Base-by-base conservation (phyloP, 2,888 invertebrate species). In the Eurois occulta region DNA sequence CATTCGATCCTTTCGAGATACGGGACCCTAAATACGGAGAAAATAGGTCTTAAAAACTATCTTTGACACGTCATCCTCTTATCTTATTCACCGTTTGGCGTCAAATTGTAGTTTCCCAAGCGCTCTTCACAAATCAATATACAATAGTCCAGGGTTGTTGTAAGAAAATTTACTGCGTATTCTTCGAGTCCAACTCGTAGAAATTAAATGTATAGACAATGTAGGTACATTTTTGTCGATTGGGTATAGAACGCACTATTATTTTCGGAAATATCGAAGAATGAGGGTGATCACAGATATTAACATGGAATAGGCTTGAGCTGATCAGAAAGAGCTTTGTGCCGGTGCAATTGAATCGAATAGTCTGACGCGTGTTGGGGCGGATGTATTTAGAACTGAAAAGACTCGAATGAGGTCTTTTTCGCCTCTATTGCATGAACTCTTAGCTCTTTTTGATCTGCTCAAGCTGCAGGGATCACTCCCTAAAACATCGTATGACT, bases 61-160 rank as follows among this genome's bases (percentile, higher is more conserved):
- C 21, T 43, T 78, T 35, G n/a, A n/a, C 41, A 21, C 8, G 41
- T 16, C 24, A n/a, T 65, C 41, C 32, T 55, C 8, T 16, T 41
- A 13, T 41, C 18, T 55, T 16, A 41, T 7, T 32, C n/a, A 18
- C 35, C 11, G n/a, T 67, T 78, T 35, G 58, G 7, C 28, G 35
- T 41, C 43, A 16, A 38, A 73, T 83, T 64, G 69, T 13, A n/a
- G 41, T 43, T 77, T 73, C 84, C 75, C 76, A 71, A 77, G 75
- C 67, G 16, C 32, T 46, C 43, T 67, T 87, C 73, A 73, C 32
- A 73, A 72, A 75, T 77, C 41, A 7, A 69, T 78, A 73, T 62
- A 65, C 70, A 74, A 86, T 83, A 80, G 71, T 77, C 66, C 84
- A 86, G 58, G 68, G 70, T 83, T 87, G 70, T 28, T 70, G 72